These are phyloP conservation scores for Psittacula cyanocephala DNA, from an alignment of 2,113 vertebrate genomes.

Conservation along the genomic window DNA sequence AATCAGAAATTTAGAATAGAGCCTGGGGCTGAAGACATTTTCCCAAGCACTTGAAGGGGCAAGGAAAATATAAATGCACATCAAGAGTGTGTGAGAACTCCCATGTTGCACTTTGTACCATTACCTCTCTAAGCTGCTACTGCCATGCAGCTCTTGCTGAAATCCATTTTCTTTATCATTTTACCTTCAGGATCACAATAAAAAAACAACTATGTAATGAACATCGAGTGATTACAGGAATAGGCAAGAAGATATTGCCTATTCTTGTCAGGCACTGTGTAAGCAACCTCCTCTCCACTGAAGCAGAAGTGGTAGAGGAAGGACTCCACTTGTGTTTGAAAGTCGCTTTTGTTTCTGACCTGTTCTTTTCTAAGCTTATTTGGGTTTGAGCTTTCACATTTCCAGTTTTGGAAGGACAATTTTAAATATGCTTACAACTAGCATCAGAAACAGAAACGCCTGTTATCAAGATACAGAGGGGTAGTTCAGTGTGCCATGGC, in stretches of 20 bases:
- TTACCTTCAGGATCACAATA: background rate
- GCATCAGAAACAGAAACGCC: background rate
- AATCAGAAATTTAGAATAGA: background rate
- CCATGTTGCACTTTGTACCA: background rate
- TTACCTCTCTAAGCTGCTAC: background rate
- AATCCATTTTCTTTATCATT: background rate
- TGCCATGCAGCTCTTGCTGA: background rate
- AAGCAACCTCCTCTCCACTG: background rate
- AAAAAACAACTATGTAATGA: background rate
- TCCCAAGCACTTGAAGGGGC: background rate
- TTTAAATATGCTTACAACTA: background rate
- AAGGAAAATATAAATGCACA: background rate
- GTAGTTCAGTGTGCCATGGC: accelerated
- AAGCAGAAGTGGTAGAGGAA: background rate
- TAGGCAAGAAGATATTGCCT: background rate
- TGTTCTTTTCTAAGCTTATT: background rate
- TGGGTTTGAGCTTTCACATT: background rate
- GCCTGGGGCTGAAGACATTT: background rate
- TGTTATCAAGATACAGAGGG: background rate
- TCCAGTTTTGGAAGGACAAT: background rate
- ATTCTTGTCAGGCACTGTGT: background rate
- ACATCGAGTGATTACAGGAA: background rate
- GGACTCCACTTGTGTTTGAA: background rate
- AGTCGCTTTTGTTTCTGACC: background rate
- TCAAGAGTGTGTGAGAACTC: background rate